Evolutionary conservation across 2,888 invertebrate genomes (phyloP).

Genomic region (Xylocampa areola): DNA sequence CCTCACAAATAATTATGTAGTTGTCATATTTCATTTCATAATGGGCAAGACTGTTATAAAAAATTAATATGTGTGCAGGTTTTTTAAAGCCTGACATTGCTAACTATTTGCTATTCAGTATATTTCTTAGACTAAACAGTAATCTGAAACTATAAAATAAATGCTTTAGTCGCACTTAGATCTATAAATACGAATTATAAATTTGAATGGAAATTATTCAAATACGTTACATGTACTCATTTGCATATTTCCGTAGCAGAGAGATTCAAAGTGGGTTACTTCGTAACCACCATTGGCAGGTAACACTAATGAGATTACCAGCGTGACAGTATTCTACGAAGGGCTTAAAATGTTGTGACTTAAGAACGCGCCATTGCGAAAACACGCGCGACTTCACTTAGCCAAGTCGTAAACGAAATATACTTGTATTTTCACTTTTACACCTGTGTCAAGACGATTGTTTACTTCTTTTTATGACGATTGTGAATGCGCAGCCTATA

Average conservation of each 20-base stretch:
- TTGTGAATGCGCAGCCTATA: constrained; percentile 58
- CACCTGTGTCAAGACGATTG: constrained; percentile 84
- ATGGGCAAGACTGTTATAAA: not conserved
- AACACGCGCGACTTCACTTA: constrained; percentile 53
- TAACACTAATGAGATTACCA: constrained; percentile 52
- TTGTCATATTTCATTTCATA: not conserved
- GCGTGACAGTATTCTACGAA: constrained; percentile 57
- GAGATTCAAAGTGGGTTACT: constrained; percentile 57
- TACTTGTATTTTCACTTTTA: constrained; percentile 75
- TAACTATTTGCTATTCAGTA: constrained; percentile 8
- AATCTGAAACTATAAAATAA: constrained; percentile 38
- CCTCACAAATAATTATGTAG: not conserved
- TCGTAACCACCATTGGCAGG: constrained; percentile 59
- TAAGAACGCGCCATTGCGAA: constrained; percentile 60
- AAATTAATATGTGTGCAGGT: constrained; percentile 30
- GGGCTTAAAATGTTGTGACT: constrained; percentile 55
- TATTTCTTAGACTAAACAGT: constrained; percentile 41
- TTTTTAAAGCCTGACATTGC: constrained; percentile 19
- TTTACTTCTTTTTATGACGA: constrained; percentile 69
- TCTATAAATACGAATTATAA: constrained; percentile 5
- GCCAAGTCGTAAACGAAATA: constrained; percentile 67
- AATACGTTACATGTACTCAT: constrained; percentile 25
- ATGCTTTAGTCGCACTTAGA: constrained; percentile 18
- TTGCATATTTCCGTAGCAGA: constrained; percentile 42
- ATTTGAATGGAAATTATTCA: constrained; percentile 15